Conservation (phyloP, 2,888 invertebrate species). For the Drosophila stalkeri region DNA sequence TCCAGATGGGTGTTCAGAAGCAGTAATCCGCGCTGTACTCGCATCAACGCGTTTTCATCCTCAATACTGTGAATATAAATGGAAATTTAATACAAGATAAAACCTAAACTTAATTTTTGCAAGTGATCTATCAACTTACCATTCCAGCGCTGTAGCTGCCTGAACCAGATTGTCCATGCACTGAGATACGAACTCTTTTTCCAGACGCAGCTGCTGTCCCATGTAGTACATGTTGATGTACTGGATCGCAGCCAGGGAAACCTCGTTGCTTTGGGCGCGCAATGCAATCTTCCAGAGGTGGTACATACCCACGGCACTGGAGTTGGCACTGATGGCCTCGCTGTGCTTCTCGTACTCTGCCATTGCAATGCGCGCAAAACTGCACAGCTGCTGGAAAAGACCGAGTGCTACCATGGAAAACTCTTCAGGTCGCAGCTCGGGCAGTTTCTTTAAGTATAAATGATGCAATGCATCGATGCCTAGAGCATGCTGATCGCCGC, state of each 20-base stretch:
- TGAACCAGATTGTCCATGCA: constrained; percentile 96
- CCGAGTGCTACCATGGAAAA: constrained; percentile 96
- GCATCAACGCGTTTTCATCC: constrained; percentile 92
- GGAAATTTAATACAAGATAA: not conserved
- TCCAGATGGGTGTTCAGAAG: constrained; percentile 96
- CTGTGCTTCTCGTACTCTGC: constrained; percentile 88
- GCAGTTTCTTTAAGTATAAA: constrained; percentile 94
- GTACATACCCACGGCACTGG: constrained; percentile 94
- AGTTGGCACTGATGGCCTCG: constrained; percentile 80
- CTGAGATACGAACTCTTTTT: constrained; percentile 96
- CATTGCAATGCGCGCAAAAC: constrained; percentile 92
- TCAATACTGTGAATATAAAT: constrained; percentile 73
- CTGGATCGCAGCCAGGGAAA: constrained; percentile 97
- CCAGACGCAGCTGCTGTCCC: constrained; percentile 95
- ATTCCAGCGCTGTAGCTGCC: constrained; percentile 90
- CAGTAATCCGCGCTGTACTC: constrained; percentile 95
- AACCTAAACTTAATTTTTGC: too few species aligned
- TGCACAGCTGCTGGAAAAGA: constrained; percentile 95
- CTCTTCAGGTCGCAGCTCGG: constrained; percentile 93
- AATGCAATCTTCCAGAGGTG: constrained; percentile 97
- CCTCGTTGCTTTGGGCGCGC: constrained; percentile 95
- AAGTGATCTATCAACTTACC: constrained; percentile 64
- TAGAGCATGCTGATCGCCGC: constrained; percentile 96
- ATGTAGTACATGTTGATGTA: constrained; percentile 97
- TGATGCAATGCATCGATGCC: constrained; percentile 94